A percentile compares a stretch with the other conserved stretches of the same genome.
Evolutionary conservation across 2,797 vertebrate species (phyloP).

Genomic region (Phoeniculus purpureus): DNA sequence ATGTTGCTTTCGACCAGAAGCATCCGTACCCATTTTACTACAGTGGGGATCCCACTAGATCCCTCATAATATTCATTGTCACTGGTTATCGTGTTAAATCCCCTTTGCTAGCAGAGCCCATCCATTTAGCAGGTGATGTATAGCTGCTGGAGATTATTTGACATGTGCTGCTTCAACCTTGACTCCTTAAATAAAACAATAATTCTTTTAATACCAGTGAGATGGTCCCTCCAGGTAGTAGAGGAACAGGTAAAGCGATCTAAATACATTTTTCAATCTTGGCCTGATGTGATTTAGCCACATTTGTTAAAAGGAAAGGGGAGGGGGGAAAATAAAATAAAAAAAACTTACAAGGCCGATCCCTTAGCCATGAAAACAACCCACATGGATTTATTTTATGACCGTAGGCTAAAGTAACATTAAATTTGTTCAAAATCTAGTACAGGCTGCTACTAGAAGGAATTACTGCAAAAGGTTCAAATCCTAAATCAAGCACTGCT

Average conservation of each 20-base stretch:
- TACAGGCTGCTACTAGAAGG: constrained; percentile 58
- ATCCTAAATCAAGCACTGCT: constrained; percentile 72
- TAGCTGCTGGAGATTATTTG: constrained; percentile 50
- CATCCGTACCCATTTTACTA: background rate
- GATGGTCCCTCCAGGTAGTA: constrained; percentile 19
- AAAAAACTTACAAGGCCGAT: background rate
- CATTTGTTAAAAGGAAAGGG: background rate
- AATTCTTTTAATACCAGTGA: constrained; percentile 42
- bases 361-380: constrained; percentile 6
- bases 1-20: background rate
- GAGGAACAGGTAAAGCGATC: constrained; percentile 48
- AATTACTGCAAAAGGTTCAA: constrained; percentile 71
- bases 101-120: background rate
- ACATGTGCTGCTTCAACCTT: constrained; percentile 56
- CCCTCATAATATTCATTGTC: background rate
- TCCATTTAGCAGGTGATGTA: constrained; percentile 14
- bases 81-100: constrained; percentile 6
- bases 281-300: constrained; percentile 25
- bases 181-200: constrained; percentile 67
- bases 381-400: constrained; percentile 60
- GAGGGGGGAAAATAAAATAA: background rate
- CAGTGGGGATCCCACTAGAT: background rate
- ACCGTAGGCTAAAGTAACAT: constrained; percentile 58
- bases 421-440: constrained; percentile 67
- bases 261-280: constrained; percentile 27